A percentile compares a stretch with the other conserved stretches of the same genome.
These are phyloP conservation scores for Gallinago stenura DNA, from an alignment of 2,797 vertebrate species.

Conservation along the genomic window DNA sequence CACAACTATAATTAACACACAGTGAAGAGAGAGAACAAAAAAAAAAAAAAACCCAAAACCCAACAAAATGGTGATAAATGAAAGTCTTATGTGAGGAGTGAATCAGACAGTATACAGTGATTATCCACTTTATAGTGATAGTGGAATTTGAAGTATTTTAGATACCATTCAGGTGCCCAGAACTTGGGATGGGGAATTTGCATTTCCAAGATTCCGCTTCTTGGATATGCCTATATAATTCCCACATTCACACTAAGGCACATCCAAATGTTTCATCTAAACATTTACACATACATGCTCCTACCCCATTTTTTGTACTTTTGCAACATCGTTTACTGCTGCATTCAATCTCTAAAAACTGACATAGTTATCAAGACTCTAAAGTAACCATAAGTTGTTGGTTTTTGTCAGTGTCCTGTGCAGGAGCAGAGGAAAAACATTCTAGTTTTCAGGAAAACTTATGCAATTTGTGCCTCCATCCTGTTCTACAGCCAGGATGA, in stretches of 20 bases:
- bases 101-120: neutral
- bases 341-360: neutral
- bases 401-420: neutral
- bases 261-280: neutral
- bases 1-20: neutral
- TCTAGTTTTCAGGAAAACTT: neutral
- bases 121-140: neutral
- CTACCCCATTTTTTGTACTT: neutral
- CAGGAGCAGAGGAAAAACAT: neutral
- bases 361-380: neutral
- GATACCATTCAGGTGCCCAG: neutral
- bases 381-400: neutral
- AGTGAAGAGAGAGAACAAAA: neutral
- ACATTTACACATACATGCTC: neutral
- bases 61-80: neutral
- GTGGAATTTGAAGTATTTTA: neutral
- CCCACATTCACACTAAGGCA: neutral
- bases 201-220: neutral
- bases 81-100: neutral
- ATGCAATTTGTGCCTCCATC: neutral
- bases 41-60: neutral
- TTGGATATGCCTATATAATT: neutral
- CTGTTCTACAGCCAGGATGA: neutral
- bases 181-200: neutral
- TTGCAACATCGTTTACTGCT: accelerated